Evolutionary conservation across 1,140 invertebrate species (phyloP).

Genomic region (Drosophila lacertosa): DNA sequence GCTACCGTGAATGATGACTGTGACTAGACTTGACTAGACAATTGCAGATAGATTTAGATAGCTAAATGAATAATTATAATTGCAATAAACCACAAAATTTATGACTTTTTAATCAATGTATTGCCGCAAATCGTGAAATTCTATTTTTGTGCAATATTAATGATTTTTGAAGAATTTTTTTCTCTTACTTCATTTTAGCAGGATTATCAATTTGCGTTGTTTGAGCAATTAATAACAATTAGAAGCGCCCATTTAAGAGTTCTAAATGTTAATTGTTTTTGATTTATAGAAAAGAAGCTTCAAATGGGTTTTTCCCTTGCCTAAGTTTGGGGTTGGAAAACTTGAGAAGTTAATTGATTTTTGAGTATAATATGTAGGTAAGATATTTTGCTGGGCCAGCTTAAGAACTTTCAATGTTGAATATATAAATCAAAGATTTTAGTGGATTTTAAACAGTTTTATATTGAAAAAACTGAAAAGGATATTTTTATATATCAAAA

Average conservation of each 20-base stretch:
- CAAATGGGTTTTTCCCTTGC: no score
- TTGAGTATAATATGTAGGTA: no score
- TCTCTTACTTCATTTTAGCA: not conserved
- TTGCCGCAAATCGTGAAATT: constrained; percentile 24
- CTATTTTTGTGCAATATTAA: constrained; percentile 4
- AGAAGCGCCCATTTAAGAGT: not conserved
- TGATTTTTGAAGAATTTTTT: not conserved
- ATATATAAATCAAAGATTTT: no score
- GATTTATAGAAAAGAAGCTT: no score
- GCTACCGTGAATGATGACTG: not conserved
- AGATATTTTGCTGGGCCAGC: no score
- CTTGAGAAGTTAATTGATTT: no score
- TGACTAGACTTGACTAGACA: not conserved
- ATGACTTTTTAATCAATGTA: constrained; percentile 20
- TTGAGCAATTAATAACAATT: not conserved
- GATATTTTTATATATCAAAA: no score
- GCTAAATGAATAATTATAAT: constrained; percentile 18
- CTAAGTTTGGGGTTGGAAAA: no score
- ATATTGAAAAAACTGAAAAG: no score
- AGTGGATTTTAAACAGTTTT: no score
- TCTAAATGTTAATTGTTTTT: not conserved
- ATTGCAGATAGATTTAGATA: constrained; percentile 18
- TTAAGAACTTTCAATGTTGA: no score
- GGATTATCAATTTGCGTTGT: not conserved
- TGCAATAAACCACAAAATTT: constrained; percentile 29